phyloP scores from a whole-genome alignment of 1,140 invertebrate species.

The Drosophila jambulina region DNA sequence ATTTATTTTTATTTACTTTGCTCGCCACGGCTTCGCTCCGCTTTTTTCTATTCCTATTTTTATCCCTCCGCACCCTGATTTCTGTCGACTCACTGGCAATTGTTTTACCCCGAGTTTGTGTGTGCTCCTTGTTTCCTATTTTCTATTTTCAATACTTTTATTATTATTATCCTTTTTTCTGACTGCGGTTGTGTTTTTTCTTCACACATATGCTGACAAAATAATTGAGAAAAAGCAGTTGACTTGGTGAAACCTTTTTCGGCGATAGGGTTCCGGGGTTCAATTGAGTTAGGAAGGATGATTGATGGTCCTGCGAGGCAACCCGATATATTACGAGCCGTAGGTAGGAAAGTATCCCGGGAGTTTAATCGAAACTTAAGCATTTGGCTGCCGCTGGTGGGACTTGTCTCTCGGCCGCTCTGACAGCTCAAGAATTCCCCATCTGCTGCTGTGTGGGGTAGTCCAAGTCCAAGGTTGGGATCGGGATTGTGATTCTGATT shows the following conservation, averaged over 20 bases:
- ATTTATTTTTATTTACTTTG: constrained; percentile 79
- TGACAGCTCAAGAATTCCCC: constrained; percentile 41
- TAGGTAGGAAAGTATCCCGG: constrained; percentile 11
- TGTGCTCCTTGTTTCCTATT: constrained; percentile 21
- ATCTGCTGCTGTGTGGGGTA: constrained; percentile 49
- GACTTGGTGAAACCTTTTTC: constrained; percentile 40
- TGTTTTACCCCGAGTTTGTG: constrained; percentile 56
- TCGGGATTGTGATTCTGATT: constrained; percentile 15
- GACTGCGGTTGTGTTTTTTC: constrained; percentile 64
- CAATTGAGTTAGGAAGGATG: constrained; percentile 37
- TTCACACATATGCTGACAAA: constrained; percentile 81
- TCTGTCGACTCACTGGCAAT: constrained; percentile 73
- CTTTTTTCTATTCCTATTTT: constrained; percentile 31
- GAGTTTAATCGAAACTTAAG: constrained; percentile 31
- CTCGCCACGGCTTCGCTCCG: constrained; percentile 36
- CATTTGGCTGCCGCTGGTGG: constrained; percentile 15
- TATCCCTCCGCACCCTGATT: constrained; percentile 53
- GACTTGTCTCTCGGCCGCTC: constrained; percentile 28
- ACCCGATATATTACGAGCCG: constrained; percentile 8
- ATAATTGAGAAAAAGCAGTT: constrained; percentile 71
- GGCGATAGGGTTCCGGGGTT: constrained; percentile 19
- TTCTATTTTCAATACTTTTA: constrained; percentile 56
- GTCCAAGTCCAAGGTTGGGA: constrained; percentile 45
- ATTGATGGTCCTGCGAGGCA: constrained; percentile 31
- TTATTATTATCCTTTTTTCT: constrained; percentile 76